These are phyloP conservation scores for Torymus aiolomorphi DNA, from an alignment of 2,888 invertebrate genomes.

Conservation along the genomic window DNA sequence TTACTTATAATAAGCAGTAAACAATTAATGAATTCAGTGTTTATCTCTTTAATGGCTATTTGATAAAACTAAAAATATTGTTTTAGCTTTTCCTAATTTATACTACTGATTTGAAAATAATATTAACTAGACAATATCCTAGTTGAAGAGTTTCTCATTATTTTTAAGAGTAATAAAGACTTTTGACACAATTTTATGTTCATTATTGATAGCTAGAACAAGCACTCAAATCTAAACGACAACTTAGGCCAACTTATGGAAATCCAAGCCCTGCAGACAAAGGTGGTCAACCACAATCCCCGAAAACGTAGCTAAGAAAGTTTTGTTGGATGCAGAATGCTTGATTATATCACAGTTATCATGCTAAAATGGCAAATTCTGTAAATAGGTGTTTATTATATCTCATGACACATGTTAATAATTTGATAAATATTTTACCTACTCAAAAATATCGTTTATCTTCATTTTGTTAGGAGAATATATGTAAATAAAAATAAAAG, in stretches of 20 bases:
- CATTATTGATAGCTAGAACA: conserved; percentile 30
- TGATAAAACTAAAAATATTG: conserved; percentile 1
- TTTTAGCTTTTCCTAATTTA: neutral
- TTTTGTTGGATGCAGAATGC: conserved; percentile 2
- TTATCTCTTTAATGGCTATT: too few species aligned
- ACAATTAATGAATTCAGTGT: too few species aligned
- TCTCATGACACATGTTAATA: conserved; percentile 1
- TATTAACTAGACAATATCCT: neutral
- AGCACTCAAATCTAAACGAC: conserved; percentile 34
- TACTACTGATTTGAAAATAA: neutral
- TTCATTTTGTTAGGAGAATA: conserved; percentile 37
- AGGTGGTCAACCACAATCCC: conserved; percentile 26
- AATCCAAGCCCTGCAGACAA: conserved; percentile 25
- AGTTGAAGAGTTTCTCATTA: neutral
- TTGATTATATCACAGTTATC: neutral
- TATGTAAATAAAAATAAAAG: conserved; percentile 24
- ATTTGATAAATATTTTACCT: conserved; percentile 34
- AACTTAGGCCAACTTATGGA: conserved; percentile 22
- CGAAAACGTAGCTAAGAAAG: conserved; percentile 47
- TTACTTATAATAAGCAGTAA: neutral
- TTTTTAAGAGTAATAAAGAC: neutral
- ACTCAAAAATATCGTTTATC: conserved; percentile 1
- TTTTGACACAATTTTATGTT: conserved; percentile 10
- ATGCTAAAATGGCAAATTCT: conserved; percentile 20
- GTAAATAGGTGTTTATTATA: conserved; percentile 41